Evolutionary conservation across 2,113 vertebrate species (phyloP).

Genomic region (Stercorarius parasiticus): DNA sequence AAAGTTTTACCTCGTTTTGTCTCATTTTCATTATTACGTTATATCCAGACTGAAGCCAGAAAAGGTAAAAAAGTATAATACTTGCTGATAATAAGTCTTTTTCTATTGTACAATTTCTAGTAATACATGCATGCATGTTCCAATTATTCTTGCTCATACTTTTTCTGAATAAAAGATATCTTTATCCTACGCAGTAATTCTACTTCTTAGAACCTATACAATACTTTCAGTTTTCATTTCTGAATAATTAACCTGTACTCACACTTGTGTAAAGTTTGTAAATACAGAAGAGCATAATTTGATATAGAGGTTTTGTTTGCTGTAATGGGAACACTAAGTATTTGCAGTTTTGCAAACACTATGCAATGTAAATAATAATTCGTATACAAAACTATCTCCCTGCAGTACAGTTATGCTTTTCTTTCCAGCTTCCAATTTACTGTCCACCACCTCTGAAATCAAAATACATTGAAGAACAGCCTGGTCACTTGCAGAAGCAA

Average conservation of each 20-base stretch:
- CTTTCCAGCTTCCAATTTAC: conserved; percentile 85
- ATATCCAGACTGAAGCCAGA: not conserved
- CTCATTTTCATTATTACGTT: not conserved
- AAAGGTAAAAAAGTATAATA: not conserved
- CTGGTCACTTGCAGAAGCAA: conserved; percentile 77
- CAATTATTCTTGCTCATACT: not conserved
- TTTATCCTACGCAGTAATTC: not conserved
- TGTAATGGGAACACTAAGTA: fast-evolving
- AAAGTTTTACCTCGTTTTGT: not conserved
- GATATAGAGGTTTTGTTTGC: not conserved
- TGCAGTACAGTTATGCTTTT: not conserved
- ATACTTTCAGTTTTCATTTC: not conserved
- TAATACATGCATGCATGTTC: not conserved
- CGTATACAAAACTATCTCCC: fast-evolving
- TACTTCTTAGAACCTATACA: not conserved
- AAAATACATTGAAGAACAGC: conserved; percentile 76
- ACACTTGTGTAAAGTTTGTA: not conserved
- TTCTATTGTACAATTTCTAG: not conserved
- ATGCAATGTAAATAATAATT: fast-evolving
- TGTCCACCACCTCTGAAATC: conserved; percentile 55
- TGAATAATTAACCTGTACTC: not conserved
- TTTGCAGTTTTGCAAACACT: not conserved
- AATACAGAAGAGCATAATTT: fast-evolving
- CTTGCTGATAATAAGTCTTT: not conserved
- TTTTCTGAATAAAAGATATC: not conserved